Evolutionary conservation across 2,797 vertebrate genomes (phyloP).

Genomic region (Heterohyrax brucei): DNA sequence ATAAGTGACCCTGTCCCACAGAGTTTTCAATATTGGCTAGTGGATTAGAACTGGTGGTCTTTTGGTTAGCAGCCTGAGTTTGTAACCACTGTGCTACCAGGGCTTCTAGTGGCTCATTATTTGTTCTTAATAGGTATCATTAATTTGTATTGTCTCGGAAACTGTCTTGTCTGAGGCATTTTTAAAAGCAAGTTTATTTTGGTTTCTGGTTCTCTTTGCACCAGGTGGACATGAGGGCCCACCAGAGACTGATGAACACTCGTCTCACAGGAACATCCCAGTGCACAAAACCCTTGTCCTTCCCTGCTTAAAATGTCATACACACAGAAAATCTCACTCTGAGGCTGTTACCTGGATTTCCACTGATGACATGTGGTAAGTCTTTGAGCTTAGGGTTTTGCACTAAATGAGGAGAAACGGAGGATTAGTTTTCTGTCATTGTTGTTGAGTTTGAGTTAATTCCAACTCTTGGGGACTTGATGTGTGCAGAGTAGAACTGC

Average conservation of each 20-base stretch:
- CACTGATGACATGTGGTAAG: neutral
- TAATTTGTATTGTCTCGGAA: neutral
- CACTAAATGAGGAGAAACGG: neutral
- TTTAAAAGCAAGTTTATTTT: neutral
- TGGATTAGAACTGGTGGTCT: no score
- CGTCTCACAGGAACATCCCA: neutral
- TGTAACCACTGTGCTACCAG: no score
- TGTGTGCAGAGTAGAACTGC: no score
- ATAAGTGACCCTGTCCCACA: no score
- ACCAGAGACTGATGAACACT: neutral
- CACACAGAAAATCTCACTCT: neutral
- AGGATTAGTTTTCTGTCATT: neutral
- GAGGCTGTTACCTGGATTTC: no score
- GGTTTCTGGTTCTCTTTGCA: neutral
- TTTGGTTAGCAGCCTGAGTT: no score
- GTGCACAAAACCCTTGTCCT: neutral
- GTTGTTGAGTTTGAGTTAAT: neutral
- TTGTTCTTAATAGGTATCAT: neutral
- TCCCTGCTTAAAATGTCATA: neutral
- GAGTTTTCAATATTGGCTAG: no score
- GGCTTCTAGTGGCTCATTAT: neutral
- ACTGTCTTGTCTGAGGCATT: neutral
- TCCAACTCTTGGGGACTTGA: no score
- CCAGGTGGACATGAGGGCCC: neutral
- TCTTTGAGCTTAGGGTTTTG: neutral